Evolutionary conservation across 2,888 invertebrate genomes (phyloP).

Genomic region (Thecophora atra): DNA sequence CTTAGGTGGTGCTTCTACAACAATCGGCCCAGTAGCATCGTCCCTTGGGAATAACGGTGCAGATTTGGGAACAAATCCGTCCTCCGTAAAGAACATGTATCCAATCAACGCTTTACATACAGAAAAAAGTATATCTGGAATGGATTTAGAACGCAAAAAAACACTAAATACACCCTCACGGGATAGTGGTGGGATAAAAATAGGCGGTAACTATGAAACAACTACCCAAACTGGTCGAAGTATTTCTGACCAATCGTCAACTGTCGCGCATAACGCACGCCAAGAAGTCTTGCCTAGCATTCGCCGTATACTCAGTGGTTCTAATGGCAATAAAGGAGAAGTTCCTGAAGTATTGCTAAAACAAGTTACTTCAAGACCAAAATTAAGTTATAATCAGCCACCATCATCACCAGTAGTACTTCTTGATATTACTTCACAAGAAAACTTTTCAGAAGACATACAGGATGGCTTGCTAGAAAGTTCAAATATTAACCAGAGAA

Average conservation of each 20-base stretch:
- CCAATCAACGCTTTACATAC: slow-evolving; percentile 20
- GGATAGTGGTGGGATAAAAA: slow-evolving; percentile 41
- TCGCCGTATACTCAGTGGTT: slow-evolving; percentile 84
- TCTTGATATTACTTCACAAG: slow-evolving; percentile 42
- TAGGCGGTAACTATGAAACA: slow-evolving; percentile 13
- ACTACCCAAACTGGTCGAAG: slow-evolving; percentile 24
- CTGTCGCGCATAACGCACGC: slow-evolving; percentile 39
- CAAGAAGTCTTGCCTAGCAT: slow-evolving; percentile 81
- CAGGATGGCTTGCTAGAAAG: slow-evolving; percentile 43
- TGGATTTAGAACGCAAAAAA: slow-evolving; percentile 69
- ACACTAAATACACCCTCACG: slow-evolving; percentile 80
- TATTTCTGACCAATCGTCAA: slow-evolving; percentile 41
- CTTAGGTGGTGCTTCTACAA: slow-evolving; percentile 46
- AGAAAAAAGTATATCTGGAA: slow-evolving; percentile 20
- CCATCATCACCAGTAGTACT: slow-evolving; percentile 59
- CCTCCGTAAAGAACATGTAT: slow-evolving; percentile 24
- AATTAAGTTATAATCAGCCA: slow-evolving; percentile 53
- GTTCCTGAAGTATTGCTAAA: slow-evolving; percentile 80
- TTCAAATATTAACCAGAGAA: slow-evolving; percentile 59
- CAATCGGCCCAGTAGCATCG: slow-evolving; percentile 30
- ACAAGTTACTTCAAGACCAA: slow-evolving; percentile 72
- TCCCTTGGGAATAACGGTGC: slow-evolving; percentile 38
- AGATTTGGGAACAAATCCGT: slow-evolving; percentile 34
- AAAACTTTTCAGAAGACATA: slow-evolving; percentile 42
- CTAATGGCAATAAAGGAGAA: slow-evolving; percentile 84